Conservation (phyloP, 2,113 vertebrate genomes). For the Athene cunicularia region DNA sequence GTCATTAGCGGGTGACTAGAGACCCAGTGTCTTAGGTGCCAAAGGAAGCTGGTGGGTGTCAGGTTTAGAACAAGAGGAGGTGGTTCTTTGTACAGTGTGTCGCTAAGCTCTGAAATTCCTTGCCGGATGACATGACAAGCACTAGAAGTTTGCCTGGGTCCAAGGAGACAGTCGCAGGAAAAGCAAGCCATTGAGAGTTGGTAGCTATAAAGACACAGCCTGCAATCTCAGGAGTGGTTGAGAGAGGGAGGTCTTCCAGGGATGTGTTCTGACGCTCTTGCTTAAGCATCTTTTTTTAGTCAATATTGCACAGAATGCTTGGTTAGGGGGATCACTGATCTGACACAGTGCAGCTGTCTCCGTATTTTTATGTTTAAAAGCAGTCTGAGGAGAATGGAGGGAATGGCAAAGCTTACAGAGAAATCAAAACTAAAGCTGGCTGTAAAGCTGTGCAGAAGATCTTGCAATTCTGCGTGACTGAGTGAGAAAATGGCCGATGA, state of each 20-base stretch:
- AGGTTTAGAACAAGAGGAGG: conserved; percentile 22
- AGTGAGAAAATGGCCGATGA: conserved; percentile 8
- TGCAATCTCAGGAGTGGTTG: neutral
- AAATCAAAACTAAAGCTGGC: neutral
- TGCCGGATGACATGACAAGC: neutral
- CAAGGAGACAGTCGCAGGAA: neutral
- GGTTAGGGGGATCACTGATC: neutral
- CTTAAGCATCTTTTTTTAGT: neutral
- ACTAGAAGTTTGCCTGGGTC: neutral
- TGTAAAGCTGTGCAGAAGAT: neutral
- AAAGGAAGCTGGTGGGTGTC: conserved; percentile 24
- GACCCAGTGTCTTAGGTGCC: neutral
- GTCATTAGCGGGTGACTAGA: neutral
- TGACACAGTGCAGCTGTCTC: neutral
- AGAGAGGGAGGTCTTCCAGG: neutral
- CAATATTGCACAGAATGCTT: neutral
- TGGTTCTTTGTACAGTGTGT: neutral
- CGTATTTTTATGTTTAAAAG: neutral
- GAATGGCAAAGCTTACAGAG: neutral
- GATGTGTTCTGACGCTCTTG: neutral
- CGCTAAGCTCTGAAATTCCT: neutral
- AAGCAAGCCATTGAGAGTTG: neutral
- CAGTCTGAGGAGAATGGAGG: neutral
- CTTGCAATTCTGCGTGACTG: neutral
- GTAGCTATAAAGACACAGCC: neutral